phyloP scores from a whole-genome alignment of 2,888 invertebrate genomes.

The Chloromyia formosa region DNA sequence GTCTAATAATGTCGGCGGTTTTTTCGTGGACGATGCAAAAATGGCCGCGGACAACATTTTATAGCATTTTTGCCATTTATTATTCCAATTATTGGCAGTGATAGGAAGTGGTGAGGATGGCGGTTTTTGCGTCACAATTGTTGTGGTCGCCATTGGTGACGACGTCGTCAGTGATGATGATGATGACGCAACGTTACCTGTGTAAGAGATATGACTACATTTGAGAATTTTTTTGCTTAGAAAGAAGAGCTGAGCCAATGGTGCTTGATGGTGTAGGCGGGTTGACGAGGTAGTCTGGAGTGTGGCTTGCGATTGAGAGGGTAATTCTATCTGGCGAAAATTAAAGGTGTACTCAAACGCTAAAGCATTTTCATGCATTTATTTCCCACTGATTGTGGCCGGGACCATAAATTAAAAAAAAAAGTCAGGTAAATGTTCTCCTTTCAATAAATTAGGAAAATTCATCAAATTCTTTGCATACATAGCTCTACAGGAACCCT shows the following conservation, averaged over 20 bases:
- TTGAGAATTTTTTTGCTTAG: background rate
- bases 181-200: no score
- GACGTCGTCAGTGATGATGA: background rate
- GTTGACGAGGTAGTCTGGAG: background rate
- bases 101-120: background rate
- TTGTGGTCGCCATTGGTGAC: background rate
- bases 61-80: constrained; percentile 18
- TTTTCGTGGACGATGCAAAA: background rate
- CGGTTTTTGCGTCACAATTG: background rate
- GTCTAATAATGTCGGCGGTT: background rate
- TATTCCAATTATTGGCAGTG: constrained; percentile 11
- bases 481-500: no score
- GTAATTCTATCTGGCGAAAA: no score
- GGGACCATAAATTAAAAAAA: no score
- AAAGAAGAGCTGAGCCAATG: background rate
- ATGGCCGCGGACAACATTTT: constrained; percentile 13
- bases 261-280: background rate
- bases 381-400: no score
- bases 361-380: no score
- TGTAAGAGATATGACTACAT: no score
- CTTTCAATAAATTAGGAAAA: no score
- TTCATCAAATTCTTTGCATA: no score
- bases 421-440: no score
- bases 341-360: no score
- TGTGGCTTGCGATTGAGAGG: no score